phyloP scores from a whole-genome alignment of 2,888 invertebrate genomes.

The Dolichopus griseipennis region DNA sequence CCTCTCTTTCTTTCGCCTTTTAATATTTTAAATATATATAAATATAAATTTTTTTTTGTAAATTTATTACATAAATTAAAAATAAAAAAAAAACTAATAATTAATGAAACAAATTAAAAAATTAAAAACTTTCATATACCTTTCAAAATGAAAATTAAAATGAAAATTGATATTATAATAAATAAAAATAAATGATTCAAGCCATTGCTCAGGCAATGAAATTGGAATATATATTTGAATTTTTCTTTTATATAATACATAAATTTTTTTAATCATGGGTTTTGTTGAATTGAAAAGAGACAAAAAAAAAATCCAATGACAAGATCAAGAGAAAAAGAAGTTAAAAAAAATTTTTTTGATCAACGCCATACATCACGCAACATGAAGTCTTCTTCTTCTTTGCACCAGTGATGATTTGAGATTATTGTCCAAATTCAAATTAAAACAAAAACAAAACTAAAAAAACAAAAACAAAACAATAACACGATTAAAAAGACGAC shows the following conservation, averaged over 20 bases:
- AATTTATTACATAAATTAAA: neutral
- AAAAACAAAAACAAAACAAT: neutral
- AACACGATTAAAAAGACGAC: neutral
- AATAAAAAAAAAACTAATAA: neutral
- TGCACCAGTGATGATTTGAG: conserved; percentile 2
- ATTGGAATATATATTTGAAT: neutral
- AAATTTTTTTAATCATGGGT: neutral
- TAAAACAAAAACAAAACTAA: neutral
- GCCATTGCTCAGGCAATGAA: neutral
- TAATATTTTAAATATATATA: neutral
- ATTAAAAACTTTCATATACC: neutral
- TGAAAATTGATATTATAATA: conserved; percentile 4
- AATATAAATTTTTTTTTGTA: neutral
- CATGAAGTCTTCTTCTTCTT: neutral
- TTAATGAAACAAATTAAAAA: conserved; percentile 6
- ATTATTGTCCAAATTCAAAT: neutral
- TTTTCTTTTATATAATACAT: neutral
- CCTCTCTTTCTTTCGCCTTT: neutral
- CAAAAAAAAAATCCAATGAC: neutral
- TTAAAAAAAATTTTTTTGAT: neutral
- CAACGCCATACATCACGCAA: conserved; percentile 2
- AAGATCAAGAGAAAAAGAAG: neutral
- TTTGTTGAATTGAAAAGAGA: neutral
- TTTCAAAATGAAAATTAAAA: neutral
- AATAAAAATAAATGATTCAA: conserved; percentile 4